These are phyloP conservation scores for Ganaspis sp. DNA, from an alignment of 1,140 invertebrate genomes.

Conservation along the genomic window DNA sequence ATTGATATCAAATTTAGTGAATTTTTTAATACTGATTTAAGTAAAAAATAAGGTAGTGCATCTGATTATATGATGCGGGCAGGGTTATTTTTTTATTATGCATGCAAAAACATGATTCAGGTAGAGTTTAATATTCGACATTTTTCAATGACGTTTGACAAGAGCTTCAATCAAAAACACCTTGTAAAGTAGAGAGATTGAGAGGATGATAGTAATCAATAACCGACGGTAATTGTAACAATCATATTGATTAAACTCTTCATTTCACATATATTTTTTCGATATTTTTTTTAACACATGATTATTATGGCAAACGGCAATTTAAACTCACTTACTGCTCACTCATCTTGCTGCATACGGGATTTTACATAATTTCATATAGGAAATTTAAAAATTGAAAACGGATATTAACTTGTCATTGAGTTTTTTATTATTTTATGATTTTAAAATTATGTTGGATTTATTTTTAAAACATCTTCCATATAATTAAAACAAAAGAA, in stretches of 20 bases:
- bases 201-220: not conserved
- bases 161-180: not conserved
- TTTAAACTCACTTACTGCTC: not conserved
- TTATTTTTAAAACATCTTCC: no score
- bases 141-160: constrained; percentile 11
- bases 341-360: no score
- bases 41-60: not conserved
- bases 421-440: no score
- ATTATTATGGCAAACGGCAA: not conserved
- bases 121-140: not conserved
- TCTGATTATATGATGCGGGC: not conserved
- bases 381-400: no score
- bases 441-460: no score
- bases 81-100: not conserved
- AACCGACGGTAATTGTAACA: not conserved
- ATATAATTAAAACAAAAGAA: no score
- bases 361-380: no score
- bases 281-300: not conserved
- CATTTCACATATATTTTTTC: not conserved
- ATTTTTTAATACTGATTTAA: not conserved
- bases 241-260: not conserved
- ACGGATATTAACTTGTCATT: no score
- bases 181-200: not conserved
- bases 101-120: not conserved
- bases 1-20: not conserved